Conservation (phyloP, 2,113 vertebrate genomes). For the Silurus meridionalis region DNA sequence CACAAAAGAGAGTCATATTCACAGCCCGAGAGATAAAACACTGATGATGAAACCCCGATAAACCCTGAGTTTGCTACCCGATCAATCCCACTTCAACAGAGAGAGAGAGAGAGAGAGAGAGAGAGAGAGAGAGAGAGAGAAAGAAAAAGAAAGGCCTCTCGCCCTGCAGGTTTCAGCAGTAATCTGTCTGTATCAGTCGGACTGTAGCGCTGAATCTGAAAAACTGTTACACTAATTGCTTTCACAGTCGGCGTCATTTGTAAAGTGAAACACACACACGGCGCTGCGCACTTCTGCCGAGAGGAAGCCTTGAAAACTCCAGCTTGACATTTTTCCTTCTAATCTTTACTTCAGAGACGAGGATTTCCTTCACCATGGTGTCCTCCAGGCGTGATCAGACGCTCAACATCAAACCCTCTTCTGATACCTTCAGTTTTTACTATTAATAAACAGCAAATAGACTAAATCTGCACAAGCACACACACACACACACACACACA, state of each 20-base stretch:
- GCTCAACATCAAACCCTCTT: too few species aligned
- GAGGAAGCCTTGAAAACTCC: neutral
- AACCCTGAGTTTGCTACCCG: neutral
- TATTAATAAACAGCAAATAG: too few species aligned
- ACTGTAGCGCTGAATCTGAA: constrained; percentile 1
- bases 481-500: too few species aligned
- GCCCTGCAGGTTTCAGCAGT: constrained; percentile 6
- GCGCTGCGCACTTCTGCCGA: neutral
- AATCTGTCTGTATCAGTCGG: constrained; percentile 25
- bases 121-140: too few species aligned
- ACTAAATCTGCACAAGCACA: too few species aligned
- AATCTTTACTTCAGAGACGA: neutral
- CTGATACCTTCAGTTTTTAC: too few species aligned
- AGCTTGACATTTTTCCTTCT: neutral
- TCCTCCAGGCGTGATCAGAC: neutral
- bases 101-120: neutral
- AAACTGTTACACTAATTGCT: constrained; percentile 22
- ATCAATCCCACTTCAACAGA: neutral
- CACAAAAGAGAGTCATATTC: constrained; percentile 5
- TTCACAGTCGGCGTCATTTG: constrained; percentile 21
- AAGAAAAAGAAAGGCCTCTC: neutral
- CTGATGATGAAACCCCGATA: constrained; percentile 11
- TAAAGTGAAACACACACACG: constrained; percentile 14
- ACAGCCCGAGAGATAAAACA: neutral
- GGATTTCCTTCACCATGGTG: neutral